A percentile compares a stretch with the other conserved stretches of the same genome.
These are phyloP conservation scores for Notolabrus celidotus DNA, from an alignment of 2,797 vertebrate genomes.

Conservation along the genomic window DNA sequence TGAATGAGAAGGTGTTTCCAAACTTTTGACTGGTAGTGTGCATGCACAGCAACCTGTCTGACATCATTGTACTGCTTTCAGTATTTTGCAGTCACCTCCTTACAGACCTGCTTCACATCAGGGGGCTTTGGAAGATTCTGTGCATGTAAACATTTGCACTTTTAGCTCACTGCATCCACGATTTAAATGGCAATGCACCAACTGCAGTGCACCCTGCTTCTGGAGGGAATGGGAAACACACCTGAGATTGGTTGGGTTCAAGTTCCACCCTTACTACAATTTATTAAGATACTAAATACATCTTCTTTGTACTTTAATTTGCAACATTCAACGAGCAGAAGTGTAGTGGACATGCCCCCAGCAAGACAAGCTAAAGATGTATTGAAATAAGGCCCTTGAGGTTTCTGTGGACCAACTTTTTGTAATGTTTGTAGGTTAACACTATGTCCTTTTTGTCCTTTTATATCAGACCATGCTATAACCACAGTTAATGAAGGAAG, in stretches of 20 bases:
- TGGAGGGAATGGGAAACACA: background rate
- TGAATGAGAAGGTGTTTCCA: too few relatives aligned
- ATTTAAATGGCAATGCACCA: background rate
- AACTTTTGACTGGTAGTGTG: too few relatives aligned
- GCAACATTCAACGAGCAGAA: background rate
- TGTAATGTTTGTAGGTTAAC: background rate
- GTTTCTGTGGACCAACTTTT: background rate
- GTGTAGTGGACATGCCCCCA: background rate
- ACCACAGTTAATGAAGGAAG: slow-evolving; percentile 14
- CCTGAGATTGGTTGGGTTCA: background rate
- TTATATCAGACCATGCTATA: background rate
- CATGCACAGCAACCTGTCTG: background rate
- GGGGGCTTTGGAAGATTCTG: background rate
- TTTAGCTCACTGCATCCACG: background rate
- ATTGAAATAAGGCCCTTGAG: background rate
- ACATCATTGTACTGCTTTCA: background rate
- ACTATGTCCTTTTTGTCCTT: background rate
- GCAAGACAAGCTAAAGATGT: background rate
- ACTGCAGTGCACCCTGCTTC: background rate
- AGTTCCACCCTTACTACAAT: background rate
- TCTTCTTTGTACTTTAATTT: background rate
- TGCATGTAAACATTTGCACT: background rate
- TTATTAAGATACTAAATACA: background rate
- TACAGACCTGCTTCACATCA: background rate
- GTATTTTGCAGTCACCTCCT: background rate